These are phyloP conservation scores for Gallinago nigripennis DNA, from an alignment of 2,797 vertebrate species.

Conservation along the genomic window DNA sequence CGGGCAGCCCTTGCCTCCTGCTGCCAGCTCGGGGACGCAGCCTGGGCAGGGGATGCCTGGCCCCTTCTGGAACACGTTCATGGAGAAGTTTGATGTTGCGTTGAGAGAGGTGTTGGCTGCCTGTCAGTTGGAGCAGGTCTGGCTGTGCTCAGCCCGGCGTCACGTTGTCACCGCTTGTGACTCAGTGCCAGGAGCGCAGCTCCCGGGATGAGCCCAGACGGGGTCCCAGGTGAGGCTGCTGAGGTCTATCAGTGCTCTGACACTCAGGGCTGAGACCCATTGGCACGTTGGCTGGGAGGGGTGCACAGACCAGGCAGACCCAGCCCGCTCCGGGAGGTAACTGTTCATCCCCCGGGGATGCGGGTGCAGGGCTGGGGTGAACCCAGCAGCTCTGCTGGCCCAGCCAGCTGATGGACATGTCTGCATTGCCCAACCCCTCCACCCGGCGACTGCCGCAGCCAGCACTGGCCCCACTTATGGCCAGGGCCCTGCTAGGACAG, in stretches of 20 bases:
- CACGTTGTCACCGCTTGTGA: background rate
- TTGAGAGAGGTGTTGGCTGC: background rate
- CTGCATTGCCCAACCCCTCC: rapidly evolving
- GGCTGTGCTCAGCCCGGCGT: background rate
- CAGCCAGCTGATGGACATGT: background rate
- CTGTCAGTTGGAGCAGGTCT: background rate
- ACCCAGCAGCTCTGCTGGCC: background rate
- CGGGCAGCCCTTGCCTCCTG: background rate
- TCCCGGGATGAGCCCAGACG: rapidly evolving
- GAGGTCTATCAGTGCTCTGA: background rate
- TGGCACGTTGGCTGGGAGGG: background rate
- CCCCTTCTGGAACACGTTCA: rapidly evolving
- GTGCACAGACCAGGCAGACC: rapidly evolving
- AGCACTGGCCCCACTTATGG: rapidly evolving
- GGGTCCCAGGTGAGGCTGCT: background rate
- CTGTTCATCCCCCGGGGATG: too few species aligned
- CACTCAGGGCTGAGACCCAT: rapidly evolving
- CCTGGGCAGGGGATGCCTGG: background rate
- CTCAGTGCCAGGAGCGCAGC: background rate
- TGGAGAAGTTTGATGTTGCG: rapidly evolving
- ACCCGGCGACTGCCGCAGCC: background rate
- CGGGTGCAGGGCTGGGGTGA: background rate
- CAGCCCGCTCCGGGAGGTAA: background rate
- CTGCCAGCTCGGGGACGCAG: background rate
- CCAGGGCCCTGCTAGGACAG: background rate